Evolutionary conservation across 2,888 invertebrate species (phyloP), one percentile per base, ranked within the genome.

Genomic region (Chesias legatella): DNA sequence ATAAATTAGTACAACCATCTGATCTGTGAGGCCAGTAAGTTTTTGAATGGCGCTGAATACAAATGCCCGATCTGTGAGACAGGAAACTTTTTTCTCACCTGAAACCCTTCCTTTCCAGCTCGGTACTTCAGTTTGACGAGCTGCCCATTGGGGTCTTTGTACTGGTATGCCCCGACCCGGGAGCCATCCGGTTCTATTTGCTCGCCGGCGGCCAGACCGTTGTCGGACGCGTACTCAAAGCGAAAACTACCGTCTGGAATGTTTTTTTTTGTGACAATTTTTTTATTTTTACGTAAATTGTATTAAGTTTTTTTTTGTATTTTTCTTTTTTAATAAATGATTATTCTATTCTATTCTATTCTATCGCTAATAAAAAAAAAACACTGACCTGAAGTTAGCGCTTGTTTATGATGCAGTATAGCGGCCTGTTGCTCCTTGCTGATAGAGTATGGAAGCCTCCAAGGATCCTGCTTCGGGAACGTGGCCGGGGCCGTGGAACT

Each of bases 161-260:
- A 92, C 56, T 91, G 90, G 66, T 91, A 92, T 0, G 90, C 90
- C 0, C 93, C 93, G 1, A 90, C 89, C 43, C 93, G 74, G 28
- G 91, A 90, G 3, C 93, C 93, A 53, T 93, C 93, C 0, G 92
- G 92, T 17, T 91, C 89, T 22, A 93, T 92, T 48, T 89, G 89
- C 63, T 93, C 93, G 0, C 92, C 92, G 5, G 92, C 92, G 0
- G 92, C 90, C 3, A 92, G 73, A 0, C 93, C 93, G 58, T 92
- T 92, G 73, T 93, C 93, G 0, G 92, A 91, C 0, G 92, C 90
- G 62, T 92, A 93, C 34, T 91, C 90, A 58, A 90, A 93, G 39
- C 91, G 92, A 73, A 93, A 93, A 2, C 89, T 90, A 1, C 93
- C 92, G 56, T 92, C 92, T 88, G 52, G 0, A 30, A 44, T 9